Evolutionary conservation across 1,140 invertebrate genomes (phyloP).

Genomic region (Papilio aristodemus): DNA sequence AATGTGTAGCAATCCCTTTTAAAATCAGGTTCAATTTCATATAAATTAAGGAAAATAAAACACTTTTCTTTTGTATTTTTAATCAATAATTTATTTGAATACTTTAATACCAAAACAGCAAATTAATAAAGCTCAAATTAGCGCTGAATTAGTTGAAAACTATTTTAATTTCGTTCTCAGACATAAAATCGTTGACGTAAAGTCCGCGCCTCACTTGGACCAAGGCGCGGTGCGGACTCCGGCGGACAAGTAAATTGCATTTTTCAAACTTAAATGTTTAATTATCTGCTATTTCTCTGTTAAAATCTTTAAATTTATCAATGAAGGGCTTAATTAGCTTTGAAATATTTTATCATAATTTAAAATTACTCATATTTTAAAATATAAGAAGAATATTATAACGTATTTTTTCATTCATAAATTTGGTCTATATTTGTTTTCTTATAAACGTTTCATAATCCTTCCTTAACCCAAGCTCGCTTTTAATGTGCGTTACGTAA

Average conservation of each 20-base stretch:
- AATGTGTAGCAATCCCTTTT: background rate
- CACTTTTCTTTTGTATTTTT: background rate
- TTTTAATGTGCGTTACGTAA: no score
- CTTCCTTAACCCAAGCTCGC: no score
- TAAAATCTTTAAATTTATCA: background rate
- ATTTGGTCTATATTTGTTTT: no score
- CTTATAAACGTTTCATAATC: no score
- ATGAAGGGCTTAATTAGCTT: background rate
- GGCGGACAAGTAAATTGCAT: constrained; percentile 14
- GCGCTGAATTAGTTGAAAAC: background rate
- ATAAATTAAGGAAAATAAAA: background rate
- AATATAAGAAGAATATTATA: no score
- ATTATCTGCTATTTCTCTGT: background rate
- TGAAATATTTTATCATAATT: background rate
- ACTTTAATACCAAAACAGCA: background rate
- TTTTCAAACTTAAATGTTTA: constrained; percentile 17
- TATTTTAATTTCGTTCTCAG: constrained; percentile 3
- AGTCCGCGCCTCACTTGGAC: background rate
- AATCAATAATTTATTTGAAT: background rate
- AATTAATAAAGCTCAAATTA: background rate
- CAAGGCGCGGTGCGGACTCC: background rate
- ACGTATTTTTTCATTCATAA: no score
- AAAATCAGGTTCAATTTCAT: no score
- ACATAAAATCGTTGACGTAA: background rate
- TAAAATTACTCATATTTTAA: background rate